These are phyloP conservation scores for Felis catus DNA, from an alignment of 2,113 vertebrate species.

Conservation along the genomic window DNA sequence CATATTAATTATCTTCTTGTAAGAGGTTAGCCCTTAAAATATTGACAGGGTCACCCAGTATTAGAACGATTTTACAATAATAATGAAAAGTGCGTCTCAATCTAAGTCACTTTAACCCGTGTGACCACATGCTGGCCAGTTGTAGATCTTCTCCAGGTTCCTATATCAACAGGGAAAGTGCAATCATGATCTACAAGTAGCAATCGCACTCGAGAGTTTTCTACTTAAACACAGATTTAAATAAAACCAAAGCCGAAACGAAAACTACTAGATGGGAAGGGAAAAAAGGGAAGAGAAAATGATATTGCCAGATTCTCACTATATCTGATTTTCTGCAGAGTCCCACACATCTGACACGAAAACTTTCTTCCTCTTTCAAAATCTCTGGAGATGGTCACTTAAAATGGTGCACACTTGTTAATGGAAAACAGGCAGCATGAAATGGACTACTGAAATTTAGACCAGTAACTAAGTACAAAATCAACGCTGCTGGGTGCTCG, in stretches of 20 bases:
- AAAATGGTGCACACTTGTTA: neutral
- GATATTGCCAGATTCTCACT: neutral
- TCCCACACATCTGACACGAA: neutral
- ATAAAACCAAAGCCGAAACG: constrained; percentile 22
- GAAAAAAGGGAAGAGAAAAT: neutral
- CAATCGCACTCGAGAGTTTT: neutral
- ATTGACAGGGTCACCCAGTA: neutral
- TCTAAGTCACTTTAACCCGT: neutral
- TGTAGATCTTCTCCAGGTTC: neutral
- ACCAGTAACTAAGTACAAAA: neutral
- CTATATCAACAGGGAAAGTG: neutral
- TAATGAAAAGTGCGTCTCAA: neutral
- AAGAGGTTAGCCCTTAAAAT: constrained; percentile 12
- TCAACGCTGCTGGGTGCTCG: neutral
- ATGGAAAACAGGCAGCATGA: neutral
- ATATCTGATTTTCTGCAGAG: neutral
- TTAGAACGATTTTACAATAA: neutral
- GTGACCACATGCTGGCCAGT: neutral
- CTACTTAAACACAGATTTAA: neutral
- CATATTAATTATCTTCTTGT: constrained; percentile 15
- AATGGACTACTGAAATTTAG: neutral
- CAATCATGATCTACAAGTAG: neutral
- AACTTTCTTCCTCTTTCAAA: neutral
- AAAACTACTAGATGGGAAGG: neutral
- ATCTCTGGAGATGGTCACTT: neutral